Base-by-base conservation (phyloP, 2,797 vertebrate species). In the Cossypha niveicapilla region DNA sequence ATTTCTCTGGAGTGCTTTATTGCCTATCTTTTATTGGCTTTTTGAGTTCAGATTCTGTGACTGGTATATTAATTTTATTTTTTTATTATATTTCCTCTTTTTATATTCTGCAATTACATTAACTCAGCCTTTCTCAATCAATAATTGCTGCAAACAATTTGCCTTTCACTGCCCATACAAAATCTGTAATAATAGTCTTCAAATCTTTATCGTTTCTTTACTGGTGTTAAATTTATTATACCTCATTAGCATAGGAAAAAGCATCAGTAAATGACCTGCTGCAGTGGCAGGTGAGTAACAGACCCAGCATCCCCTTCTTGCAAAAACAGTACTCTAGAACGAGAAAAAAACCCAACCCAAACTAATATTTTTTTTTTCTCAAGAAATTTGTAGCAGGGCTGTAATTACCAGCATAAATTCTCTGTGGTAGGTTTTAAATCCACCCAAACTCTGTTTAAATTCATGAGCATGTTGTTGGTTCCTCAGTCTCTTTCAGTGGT, bases 221-320 rank as follows among this genome's bases (percentile, higher is more conserved):
- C 81, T 60, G 75, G 50, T 83, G 81, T 80, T 93, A 83, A 93
- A 95, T 95, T 94, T 95, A 94, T 94, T 72, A 66, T 13, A 68
- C 10, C 50, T 72, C 65, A 77, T 92, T 93, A 92, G 41, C 58
- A 80, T 48, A 60, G 75, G 54, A 68, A 74, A 80, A 87, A 87
- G 71, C 30, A 78, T 68, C 50, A 67, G 83, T 50, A 88, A 89
- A 71, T 92, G 85, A 65, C 71, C 60, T 87, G 48, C 88, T 90
- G 24, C n/a, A 50, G 48, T 25, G 24, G 45, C 32, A 89, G 45
- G 63, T 17, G 1, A 82, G n/a, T 23, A 67, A 56, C 58, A 92
- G 56, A 61, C 19, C 9, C 30, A 86, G 57, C 72, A 35, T 37
- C 14, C 41, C 57, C 22, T 35, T 80, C 51, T 48, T 66, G 34